A percentile compares a stretch with the other conserved stretches of the same genome.
Evolutionary conservation across 2,113 vertebrate genomes (phyloP).

Genomic region (Telmatochromis sp.): DNA sequence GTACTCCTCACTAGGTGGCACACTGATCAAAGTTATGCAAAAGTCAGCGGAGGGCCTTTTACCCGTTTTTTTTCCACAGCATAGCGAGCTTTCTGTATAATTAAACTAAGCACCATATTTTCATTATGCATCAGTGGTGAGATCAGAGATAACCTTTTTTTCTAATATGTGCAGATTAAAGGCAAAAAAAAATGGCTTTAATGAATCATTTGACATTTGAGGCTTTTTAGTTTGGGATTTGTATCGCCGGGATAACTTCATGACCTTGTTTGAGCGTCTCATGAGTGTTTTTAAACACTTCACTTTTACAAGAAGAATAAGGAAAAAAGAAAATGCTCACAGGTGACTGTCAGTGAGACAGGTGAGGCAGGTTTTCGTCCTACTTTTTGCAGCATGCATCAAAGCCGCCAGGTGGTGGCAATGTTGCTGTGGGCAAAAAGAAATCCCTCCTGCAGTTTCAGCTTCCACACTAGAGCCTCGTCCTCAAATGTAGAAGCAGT

Average conservation of each 20-base stretch:
- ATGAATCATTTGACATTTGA: not conserved
- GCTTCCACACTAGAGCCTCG: not conserved
- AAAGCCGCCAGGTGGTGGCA: conserved; percentile 66
- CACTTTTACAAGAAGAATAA: not conserved
- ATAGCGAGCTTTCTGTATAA: not conserved
- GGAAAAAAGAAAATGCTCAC: not conserved
- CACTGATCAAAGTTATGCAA: conserved; percentile 51
- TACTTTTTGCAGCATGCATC: not conserved
- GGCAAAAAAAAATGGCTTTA: not conserved
- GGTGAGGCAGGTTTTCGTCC: not conserved
- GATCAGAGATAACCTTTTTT: not conserved
- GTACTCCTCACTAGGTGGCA: conserved; percentile 50
- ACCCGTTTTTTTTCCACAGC: not conserved
- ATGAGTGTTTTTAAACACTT: not conserved
- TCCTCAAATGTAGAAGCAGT: not conserved
- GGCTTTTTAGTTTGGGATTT: not conserved
- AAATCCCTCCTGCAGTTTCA: conserved; percentile 5
- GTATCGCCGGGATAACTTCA: not conserved
- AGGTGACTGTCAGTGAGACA: not conserved
- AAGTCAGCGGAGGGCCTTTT: not conserved
- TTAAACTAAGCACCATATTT: not conserved
- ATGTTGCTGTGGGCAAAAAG: conserved; percentile 58
- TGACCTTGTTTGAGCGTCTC: not conserved
- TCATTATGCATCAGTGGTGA: not conserved
- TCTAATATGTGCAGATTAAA: not conserved